Percentiles rank a stretch among this genome's conserved stretches.
Conservation (phyloP, 1,140 invertebrate genomes). For the Episyrphus balteatus region DNA sequence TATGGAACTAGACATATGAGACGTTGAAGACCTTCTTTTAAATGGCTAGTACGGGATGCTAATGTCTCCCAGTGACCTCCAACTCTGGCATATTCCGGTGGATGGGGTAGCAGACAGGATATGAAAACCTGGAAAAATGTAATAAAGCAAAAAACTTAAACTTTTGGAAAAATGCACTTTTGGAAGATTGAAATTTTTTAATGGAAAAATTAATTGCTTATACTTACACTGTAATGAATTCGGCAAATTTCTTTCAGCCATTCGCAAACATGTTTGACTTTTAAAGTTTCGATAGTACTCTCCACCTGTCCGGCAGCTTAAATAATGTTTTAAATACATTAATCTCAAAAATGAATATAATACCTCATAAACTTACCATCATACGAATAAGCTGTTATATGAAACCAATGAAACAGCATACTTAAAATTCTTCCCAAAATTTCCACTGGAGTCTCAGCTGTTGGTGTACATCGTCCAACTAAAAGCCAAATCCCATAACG, state of each 20-base stretch:
- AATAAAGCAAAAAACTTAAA: not conserved
- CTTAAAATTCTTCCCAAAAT: conserved; percentile 83
- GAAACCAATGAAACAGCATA: conserved; percentile 98
- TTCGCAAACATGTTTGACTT: conserved; percentile 82
- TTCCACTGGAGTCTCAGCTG: conserved; percentile 72
- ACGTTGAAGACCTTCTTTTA: conserved; percentile 85
- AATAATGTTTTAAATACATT: conserved; percentile 36
- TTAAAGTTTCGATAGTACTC: conserved; percentile 80
- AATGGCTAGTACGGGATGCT: conserved; percentile 78
- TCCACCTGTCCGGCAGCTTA: conserved; percentile 55
- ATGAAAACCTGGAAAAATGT: conserved; percentile 49
- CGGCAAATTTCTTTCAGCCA: conserved; percentile 82
- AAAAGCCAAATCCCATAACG: conserved; percentile 94
- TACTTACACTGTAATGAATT: conserved; percentile 69
- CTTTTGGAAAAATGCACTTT: not conserved
- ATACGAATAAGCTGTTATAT: conserved; percentile 90
- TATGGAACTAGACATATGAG: conserved; percentile 95
- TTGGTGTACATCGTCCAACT: conserved; percentile 84
- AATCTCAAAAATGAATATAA: conserved; percentile 7
- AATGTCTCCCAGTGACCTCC: conserved; percentile 93
- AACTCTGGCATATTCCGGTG: conserved; percentile 51
- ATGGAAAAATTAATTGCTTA: not conserved
- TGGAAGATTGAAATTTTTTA: not conserved
- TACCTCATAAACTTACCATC: conserved; percentile 54
- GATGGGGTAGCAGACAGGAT: conserved; percentile 73